phyloP scores from a whole-genome alignment of 2,888 invertebrate genomes.

The Congeria kusceri region DNA sequence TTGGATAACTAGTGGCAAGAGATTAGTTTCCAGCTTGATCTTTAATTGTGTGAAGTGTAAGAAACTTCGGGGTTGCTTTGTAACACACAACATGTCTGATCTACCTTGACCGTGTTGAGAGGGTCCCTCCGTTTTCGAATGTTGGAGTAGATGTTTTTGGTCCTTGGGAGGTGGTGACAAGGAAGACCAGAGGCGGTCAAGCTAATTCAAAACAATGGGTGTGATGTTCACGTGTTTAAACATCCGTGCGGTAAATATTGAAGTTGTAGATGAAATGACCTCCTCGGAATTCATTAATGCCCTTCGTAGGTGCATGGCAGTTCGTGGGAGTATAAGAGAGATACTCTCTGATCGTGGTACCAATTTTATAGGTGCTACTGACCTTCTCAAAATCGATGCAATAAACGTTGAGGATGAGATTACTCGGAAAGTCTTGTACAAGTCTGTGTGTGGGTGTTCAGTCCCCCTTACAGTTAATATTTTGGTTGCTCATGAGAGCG shows the following conservation, averaged over 20 bases:
- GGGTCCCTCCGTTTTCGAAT: slow-evolving; percentile 46
- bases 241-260: slow-evolving; percentile 12
- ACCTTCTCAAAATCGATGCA: background rate
- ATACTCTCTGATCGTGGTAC: slow-evolving; percentile 41
- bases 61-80: slow-evolving; percentile 2
- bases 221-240: slow-evolving; percentile 42
- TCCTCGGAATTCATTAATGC: slow-evolving; percentile 41
- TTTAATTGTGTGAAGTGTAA: slow-evolving; percentile 23
- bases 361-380: slow-evolving; percentile 42
- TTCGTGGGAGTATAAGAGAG: background rate
- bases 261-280: background rate
- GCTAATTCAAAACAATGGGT: slow-evolving; percentile 49
- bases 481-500: slow-evolving; percentile 32
- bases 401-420: slow-evolving; percentile 20
- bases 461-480: slow-evolving; percentile 34
- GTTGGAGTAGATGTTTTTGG: slow-evolving; percentile 56
- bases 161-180: slow-evolving; percentile 29
- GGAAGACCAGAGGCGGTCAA: slow-evolving; percentile 38
- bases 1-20: slow-evolving; percentile 46
- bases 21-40: slow-evolving; percentile 28
- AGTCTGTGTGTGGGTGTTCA: slow-evolving; percentile 16
- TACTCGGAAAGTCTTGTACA: slow-evolving; percentile 12
- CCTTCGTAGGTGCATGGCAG: slow-evolving; percentile 15
- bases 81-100: background rate
- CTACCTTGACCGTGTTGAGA: slow-evolving; percentile 14